A percentile compares a stretch with the other conserved stretches of the same genome.
Evolutionary conservation across 1,140 invertebrate species (phyloP).

Genomic region (Bombus waltoni): DNA sequence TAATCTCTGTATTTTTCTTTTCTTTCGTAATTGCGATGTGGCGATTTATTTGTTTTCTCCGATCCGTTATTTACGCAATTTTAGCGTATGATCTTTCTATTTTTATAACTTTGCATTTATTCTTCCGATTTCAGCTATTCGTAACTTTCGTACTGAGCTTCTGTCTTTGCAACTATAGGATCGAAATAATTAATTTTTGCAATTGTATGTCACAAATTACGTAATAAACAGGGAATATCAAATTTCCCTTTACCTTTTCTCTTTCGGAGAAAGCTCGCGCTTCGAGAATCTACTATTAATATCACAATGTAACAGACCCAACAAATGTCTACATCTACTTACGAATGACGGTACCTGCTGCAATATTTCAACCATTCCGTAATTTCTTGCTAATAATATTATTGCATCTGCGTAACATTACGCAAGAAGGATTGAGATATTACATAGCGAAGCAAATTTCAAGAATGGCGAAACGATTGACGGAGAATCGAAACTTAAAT

Average conservation of each 20-base stretch:
- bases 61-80: neutral
- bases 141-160: too few relatives aligned
- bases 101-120: neutral
- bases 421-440: neutral
- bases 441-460: neutral
- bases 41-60: neutral
- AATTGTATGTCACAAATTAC: neutral
- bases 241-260: neutral
- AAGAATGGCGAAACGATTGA: neutral
- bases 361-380: neutral
- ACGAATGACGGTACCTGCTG: neutral
- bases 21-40: too few relatives aligned
- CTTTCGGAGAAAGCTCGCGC: neutral
- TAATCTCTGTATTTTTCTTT: neutral
- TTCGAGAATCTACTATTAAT: conserved; percentile 10
- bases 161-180: neutral
- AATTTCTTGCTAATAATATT: neutral
- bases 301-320: neutral
- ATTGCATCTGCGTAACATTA: too few relatives aligned
- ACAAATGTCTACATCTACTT: neutral
- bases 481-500: neutral
- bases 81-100: neutral
- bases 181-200: neutral
- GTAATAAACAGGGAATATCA: neutral
- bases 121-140: neutral